phyloP scores from a whole-genome alignment of 2,888 invertebrate species.

The Hyppa rectilinea region DNA sequence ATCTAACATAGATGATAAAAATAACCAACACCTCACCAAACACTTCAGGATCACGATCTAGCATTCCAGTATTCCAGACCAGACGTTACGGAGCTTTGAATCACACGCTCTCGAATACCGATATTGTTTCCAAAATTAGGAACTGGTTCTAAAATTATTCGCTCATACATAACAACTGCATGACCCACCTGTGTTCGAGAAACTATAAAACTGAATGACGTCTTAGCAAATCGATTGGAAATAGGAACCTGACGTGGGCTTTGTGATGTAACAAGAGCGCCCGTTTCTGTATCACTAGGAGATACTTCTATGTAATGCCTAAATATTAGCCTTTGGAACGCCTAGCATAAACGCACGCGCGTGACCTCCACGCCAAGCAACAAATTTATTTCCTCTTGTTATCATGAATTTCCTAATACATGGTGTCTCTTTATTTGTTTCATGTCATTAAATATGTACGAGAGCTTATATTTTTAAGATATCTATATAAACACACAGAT shows the following conservation, averaged over 20 bases:
- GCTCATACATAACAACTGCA: conserved; percentile 36
- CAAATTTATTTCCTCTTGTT: no score
- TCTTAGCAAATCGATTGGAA: conserved; percentile 46
- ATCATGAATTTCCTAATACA: no score
- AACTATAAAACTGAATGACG: conserved; percentile 55
- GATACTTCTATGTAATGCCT: no score
- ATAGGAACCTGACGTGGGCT: conserved; percentile 26
- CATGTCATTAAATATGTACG: no score
- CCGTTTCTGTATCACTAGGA: no score
- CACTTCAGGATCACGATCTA: conserved; percentile 40
- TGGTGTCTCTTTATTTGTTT: no score
- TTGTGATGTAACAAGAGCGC: no score
- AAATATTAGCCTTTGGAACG: no score
- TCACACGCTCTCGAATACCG: conserved; percentile 57
- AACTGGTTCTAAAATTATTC: conserved; percentile 55
- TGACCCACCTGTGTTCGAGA: conserved; percentile 53
- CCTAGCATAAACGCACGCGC: no score
- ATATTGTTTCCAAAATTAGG: conserved; percentile 65
- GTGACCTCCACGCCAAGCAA: no score
- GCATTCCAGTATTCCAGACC: conserved; percentile 45
- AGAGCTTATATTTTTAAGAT: no score
- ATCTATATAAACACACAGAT: no score
- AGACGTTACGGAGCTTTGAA: conserved; percentile 55
- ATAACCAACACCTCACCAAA: conserved; percentile 28
- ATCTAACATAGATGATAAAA: neutral